Evolutionary conservation across 1,140 invertebrate species (phyloP), one percentile per base, ranked within the genome.

Genomic region (Conus ventricosus): DNA sequence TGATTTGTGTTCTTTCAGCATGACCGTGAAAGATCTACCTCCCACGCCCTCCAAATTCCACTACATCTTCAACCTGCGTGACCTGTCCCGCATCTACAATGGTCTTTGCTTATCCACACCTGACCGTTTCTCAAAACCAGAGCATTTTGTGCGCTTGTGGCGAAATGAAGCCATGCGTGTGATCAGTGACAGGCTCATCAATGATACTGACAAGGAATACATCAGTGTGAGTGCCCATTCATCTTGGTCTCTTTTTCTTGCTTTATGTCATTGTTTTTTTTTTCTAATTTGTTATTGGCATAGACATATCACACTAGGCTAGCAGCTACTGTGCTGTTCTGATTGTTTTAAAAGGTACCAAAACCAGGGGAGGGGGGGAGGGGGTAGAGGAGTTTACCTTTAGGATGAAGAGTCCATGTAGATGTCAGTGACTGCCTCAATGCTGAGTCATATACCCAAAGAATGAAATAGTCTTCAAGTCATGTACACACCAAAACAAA

Each of bases 1-100:
- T 60, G 57, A 15, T 51, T 25, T 27, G 5, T 17, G 23, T 15
- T 23, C 78, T 6, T 53, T 8, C 86, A 95, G 93, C 85, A 93
- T 96, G 85, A 96, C 97, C 60, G 96, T 97, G 84, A 95, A 96
- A 25, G 97, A 98, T 90, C 94, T 99, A 84, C 97, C 98, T n/a
- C 98, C 98, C 25, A 98, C 98, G 0, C 98, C 98, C 7, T 97
- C 97, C 7, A 98, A 98, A 94, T 99, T 99, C 95, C 98, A 99
- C 94, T 99, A 99, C 94, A 98, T 98, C 88, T 99, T 98, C 95
- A 99, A 98, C 94, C 96, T 99, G 94, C 96, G 98, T 89, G 98
- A 99, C 96, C 95, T 99, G 82, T 98, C 97, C 2, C 96, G 97
- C 83, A 97, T 98, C 54, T 97, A 96, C 88, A 96, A 96, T 71